Conservation (phyloP, 2,113 vertebrate species). For the Mesocricetus auratus region DNA sequence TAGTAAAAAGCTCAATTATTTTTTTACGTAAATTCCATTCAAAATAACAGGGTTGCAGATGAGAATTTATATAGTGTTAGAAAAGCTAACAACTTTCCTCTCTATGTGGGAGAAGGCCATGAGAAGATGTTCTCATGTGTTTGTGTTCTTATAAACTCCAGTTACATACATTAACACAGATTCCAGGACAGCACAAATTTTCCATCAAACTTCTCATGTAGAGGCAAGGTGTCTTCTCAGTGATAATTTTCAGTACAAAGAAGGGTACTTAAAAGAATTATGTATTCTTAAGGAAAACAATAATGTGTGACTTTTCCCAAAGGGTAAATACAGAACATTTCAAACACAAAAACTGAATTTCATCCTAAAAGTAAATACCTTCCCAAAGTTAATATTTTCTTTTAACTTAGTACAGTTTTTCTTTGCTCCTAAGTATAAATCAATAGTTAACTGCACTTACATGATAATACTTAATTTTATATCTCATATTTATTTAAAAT, state of each 20-base stretch:
- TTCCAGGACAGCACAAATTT: conserved; percentile 25
- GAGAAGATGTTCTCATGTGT: neutral
- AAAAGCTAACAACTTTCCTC: conserved; percentile 16
- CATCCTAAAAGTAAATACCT: neutral
- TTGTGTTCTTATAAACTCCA: conserved; percentile 12
- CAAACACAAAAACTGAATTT: neutral
- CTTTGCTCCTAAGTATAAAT: neutral
- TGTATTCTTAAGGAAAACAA: conserved; percentile 41
- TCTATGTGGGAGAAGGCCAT: neutral
- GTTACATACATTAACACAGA: neutral
- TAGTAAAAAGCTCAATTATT: conserved; percentile 24
- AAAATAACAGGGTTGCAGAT: neutral
- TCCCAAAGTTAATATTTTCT: neutral
- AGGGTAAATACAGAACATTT: conserved; percentile 6
- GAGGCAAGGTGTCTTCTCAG: neutral
- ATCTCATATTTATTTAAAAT: neutral
- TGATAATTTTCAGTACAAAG: conserved; percentile 8
- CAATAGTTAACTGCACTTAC: neutral
- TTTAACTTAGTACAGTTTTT: neutral
- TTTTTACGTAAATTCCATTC: conserved; percentile 52
- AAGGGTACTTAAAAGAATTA: neutral
- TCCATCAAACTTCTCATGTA: neutral
- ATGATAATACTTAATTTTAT: neutral
- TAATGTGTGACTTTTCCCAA: conserved; percentile 11
- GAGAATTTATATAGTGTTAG: conserved; percentile 48